phyloP scores from a whole-genome alignment of 1,140 invertebrate species.

The Panagrolaimus sp. region DNA sequence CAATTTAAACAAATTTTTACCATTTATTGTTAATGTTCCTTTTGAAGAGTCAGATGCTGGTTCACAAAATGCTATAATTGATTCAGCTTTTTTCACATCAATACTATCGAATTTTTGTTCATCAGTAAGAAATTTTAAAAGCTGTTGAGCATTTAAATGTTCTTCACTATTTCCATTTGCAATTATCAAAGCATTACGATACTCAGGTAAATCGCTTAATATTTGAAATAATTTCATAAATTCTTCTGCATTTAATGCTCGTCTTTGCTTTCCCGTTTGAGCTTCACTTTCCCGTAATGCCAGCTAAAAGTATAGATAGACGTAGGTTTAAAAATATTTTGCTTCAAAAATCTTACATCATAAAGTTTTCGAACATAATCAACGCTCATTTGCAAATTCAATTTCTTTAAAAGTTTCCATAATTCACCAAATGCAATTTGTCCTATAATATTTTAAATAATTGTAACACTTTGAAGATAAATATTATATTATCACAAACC shows the following conservation, averaged over 20 bases:
- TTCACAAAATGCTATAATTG: slow-evolving; percentile 53
- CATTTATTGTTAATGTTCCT: slow-evolving; percentile 32
- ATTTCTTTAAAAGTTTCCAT: slow-evolving; percentile 53
- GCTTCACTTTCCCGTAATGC: background rate
- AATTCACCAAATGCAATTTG: slow-evolving; percentile 52
- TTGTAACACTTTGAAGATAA: slow-evolving; percentile 17
- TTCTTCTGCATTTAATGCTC: slow-evolving; percentile 49
- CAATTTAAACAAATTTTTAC: background rate
- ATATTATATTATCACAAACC: slow-evolving; percentile 30
- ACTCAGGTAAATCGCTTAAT: slow-evolving; percentile 55
- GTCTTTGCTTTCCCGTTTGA: background rate
- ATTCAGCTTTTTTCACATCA: slow-evolving; percentile 51
- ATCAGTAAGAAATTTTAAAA: slow-evolving; percentile 46
- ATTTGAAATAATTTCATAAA: slow-evolving; percentile 49
- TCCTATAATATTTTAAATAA: slow-evolving; percentile 35
- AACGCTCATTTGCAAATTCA: slow-evolving; percentile 56
- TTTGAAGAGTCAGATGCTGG: slow-evolving; percentile 26
- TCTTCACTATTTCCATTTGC: slow-evolving; percentile 45
- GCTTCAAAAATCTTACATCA: slow-evolving; percentile 31
- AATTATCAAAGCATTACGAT: slow-evolving; percentile 33
- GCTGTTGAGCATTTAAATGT: slow-evolving; percentile 35
- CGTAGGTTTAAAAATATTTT: background rate
- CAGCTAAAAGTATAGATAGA: slow-evolving; percentile 10
- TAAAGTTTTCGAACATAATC: slow-evolving; percentile 52
- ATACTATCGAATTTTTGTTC: slow-evolving; percentile 55